Evolutionary conservation across 2,888 invertebrate species (phyloP).

Genomic region (Aphrophora alni): DNA sequence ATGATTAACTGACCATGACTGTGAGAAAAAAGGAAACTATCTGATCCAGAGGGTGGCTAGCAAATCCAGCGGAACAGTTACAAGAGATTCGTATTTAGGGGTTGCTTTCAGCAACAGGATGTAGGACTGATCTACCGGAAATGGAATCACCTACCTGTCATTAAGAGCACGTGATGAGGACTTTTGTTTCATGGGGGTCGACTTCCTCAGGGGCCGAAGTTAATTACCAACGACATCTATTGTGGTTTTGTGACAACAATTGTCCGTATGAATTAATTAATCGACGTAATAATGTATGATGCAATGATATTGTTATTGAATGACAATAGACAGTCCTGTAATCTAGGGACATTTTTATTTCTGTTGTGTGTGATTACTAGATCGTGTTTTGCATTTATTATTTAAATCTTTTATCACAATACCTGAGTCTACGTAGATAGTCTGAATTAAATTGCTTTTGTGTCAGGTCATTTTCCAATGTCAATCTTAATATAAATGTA

Average conservation of each 20-base stretch:
- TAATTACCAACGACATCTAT: not conserved
- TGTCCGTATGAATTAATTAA: not conserved
- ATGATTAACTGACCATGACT: not conserved
- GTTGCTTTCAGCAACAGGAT: not conserved
- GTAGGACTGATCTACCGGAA: not conserved
- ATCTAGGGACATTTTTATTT: not conserved
- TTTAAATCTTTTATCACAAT: not conserved
- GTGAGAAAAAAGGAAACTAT: not conserved
- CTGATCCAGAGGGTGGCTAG: not conserved
- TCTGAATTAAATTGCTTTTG: no score
- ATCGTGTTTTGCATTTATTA: not conserved
- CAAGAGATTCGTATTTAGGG: slow-evolving; percentile 3
- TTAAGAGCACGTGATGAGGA: not conserved
- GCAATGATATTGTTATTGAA: not conserved
- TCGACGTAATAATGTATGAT: not conserved
- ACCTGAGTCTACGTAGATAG: no score
- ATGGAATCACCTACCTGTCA: not conserved
- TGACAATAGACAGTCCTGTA: not conserved
- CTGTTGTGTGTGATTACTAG: not conserved
- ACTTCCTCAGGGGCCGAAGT: not conserved
- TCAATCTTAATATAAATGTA: no score
- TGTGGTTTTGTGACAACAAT: slow-evolving; percentile 6
- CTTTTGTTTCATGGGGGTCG: not conserved
- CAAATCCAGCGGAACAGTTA: not conserved
- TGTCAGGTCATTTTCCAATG: no score